Evolutionary conservation across 1,140 invertebrate species (phyloP), one percentile per base, ranked within the genome.

Genomic region (Polypedilum vanderplanki): DNA sequence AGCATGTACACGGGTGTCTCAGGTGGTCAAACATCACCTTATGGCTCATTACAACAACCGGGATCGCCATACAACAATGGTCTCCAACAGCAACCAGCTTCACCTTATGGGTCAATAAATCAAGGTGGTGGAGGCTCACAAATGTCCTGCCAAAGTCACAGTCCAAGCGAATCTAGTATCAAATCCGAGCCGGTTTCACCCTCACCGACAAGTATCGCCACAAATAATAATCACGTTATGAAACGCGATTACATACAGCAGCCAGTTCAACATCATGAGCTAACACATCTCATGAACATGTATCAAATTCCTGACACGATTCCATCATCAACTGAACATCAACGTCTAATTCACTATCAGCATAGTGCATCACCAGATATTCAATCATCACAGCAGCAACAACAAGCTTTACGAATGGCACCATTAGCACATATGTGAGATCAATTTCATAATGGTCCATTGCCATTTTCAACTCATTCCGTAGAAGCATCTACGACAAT

Each of bases 121-220:
- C 85, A 90, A 78, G 85, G 87, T 0, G 87, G 88, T 20, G 65
- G 24, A 33, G 24, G 65, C 65, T 87, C 86, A 0, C 87, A 88
- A 78, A 86, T 87, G 77, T 90, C 90, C 73, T 90, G 88, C 80
- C 86, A 87, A 74, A 87, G 86, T 33, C 91, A 93, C 83, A 92
- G 92, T 79, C 91, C 92, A 40, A 91, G 91, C 82, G 90, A 91
- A 77, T 90, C 89, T 77, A 90, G 90, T 79, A 90, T 92, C 80
- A 95, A 94, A 81, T 93, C 91, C 40, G 93, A 94, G 82, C 91
- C 91, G 0, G 90, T 94, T 78, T 93, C 91, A 74, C 88, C 77
- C 78, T 76, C 78, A 65, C 75, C 79, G 73, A 77, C 80, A 10
- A 76, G 80, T 65, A 77, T 81, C 67, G 80, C 82, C 75, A 82